These are phyloP conservation scores for Drosophila monieri DNA, from an alignment of 2,888 invertebrate genomes.

Conservation along the genomic window DNA sequence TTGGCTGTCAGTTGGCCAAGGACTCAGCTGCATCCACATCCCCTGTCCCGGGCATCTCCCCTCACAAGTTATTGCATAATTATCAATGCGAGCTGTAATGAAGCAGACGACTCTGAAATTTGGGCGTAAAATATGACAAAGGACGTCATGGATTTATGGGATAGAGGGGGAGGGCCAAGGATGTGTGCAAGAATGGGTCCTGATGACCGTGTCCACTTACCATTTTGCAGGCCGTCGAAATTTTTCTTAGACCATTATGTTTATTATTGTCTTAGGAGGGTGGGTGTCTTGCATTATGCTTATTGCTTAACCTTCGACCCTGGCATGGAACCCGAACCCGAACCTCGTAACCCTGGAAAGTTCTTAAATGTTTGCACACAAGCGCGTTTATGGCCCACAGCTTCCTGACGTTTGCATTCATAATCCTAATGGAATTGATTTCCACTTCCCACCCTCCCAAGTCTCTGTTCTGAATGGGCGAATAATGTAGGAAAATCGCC, in stretches of 20 bases:
- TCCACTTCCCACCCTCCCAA: constrained; percentile 23
- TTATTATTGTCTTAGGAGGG: constrained; percentile 68
- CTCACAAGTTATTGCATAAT: constrained; percentile 63
- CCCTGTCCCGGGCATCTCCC: constrained; percentile 10
- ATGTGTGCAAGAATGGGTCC: constrained; percentile 42
- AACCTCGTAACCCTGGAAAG: constrained; percentile 21
- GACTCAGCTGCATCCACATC: constrained; percentile 44
- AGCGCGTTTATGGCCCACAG: constrained; percentile 75
- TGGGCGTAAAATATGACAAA: constrained; percentile 63
- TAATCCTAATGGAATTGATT: constrained; percentile 81
- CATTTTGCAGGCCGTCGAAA: constrained; percentile 53
- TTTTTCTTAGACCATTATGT: constrained; percentile 67
- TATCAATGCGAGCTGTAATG: constrained; percentile 71
- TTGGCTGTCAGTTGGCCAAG: constrained; percentile 53
- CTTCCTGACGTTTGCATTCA: constrained; percentile 73
- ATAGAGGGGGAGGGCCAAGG: constrained; percentile 1
- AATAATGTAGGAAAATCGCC: constrained; percentile 68
- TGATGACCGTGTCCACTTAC: constrained; percentile 36
- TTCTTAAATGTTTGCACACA: constrained; percentile 75
- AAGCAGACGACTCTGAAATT: constrained; percentile 44
- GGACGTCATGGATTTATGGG: constrained; percentile 57
- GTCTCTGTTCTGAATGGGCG: constrained; percentile 55
- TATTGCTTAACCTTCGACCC: constrained; percentile 59
- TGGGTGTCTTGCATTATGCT: constrained; percentile 64
- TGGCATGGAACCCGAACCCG: neutral